phyloP scores from a whole-genome alignment of 2,113 vertebrate species.

The Sinocyclocheilus grahami region DNA sequence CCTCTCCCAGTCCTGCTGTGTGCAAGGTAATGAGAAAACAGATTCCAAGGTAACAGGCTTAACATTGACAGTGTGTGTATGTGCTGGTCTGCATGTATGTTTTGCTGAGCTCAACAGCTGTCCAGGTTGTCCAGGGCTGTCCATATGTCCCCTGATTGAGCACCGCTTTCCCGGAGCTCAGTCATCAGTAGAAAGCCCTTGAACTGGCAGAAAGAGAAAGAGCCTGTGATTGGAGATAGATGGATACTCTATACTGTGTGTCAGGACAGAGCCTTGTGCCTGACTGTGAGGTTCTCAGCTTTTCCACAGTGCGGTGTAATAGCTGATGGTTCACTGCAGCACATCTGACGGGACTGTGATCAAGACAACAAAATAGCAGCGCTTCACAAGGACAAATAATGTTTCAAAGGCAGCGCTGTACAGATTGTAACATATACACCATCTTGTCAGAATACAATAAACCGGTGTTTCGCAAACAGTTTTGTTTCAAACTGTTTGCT shows the following conservation, averaged over 20 bases:
- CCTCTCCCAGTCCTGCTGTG: not conserved
- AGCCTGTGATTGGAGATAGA: constrained; percentile 12
- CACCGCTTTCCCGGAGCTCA: not conserved
- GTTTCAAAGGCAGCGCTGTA: not conserved
- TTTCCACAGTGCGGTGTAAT: not conserved
- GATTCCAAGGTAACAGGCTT: not conserved
- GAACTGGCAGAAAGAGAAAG: constrained; percentile 32
- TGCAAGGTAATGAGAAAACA: constrained; percentile 45
- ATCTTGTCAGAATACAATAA: not conserved
- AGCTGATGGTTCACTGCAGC: constrained; percentile 9
- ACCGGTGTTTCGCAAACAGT: not conserved
- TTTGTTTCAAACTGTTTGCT: not conserved
- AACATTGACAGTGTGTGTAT: constrained; percentile 1
- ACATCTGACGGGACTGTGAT: constrained; percentile 2
- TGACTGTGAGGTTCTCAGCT: not conserved
- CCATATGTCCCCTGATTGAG: constrained; percentile 27
- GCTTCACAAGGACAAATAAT: not conserved
- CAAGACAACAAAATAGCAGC: not conserved
- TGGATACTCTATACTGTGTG: constrained; percentile 25
- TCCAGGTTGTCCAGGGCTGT: not conserved
- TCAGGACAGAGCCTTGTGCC: not conserved
- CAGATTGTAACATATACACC: not conserved
- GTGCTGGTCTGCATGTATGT: not conserved
- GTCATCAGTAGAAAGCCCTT: constrained; percentile 42
- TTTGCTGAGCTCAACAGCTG: constrained; percentile 34